phyloP scores from a whole-genome alignment of 2,113 vertebrate species.

The Vimba vimba region DNA sequence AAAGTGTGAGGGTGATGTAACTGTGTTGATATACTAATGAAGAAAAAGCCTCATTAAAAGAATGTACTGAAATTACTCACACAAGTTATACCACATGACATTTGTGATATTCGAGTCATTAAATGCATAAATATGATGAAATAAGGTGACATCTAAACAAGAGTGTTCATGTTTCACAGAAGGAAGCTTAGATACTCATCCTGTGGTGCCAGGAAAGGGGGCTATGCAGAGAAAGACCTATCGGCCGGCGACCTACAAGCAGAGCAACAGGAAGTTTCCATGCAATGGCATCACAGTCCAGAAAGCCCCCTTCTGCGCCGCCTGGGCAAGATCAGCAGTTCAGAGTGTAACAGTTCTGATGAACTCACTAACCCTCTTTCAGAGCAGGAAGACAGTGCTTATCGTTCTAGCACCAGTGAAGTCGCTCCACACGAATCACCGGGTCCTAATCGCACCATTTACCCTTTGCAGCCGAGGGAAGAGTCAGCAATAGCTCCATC shows the following conservation, averaged over 20 bases:
- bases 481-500: conserved; percentile 71
- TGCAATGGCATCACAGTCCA: conserved; percentile 57
- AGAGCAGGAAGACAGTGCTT: conserved; percentile 76
- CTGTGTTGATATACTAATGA: no score
- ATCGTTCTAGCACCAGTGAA: conserved; percentile 73
- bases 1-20: neutral
- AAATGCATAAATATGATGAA: no score
- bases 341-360: conserved; percentile 81
- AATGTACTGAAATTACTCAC: no score
- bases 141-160: neutral
- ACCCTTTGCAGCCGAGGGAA: conserved; percentile 51
- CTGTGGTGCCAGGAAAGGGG: conserved; percentile 65
- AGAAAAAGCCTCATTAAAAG: no score
- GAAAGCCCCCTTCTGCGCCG: conserved; percentile 66
- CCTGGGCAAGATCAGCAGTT: conserved; percentile 76
- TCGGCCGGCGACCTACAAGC: conserved; percentile 56
- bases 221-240: conserved; percentile 65
- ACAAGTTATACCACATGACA: no score
- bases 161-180: conserved; percentile 55
- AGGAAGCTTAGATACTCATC: conserved; percentile 72
- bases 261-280: conserved; percentile 64
- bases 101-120: no score
- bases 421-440: conserved; percentile 61
- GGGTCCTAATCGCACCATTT: conserved; percentile 53
- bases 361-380: conserved; percentile 73